Evolutionary conservation across 2,113 vertebrate genomes (phyloP), one percentile per base, ranked within the genome.

Genomic region (Menura novaehollandiae): DNA sequence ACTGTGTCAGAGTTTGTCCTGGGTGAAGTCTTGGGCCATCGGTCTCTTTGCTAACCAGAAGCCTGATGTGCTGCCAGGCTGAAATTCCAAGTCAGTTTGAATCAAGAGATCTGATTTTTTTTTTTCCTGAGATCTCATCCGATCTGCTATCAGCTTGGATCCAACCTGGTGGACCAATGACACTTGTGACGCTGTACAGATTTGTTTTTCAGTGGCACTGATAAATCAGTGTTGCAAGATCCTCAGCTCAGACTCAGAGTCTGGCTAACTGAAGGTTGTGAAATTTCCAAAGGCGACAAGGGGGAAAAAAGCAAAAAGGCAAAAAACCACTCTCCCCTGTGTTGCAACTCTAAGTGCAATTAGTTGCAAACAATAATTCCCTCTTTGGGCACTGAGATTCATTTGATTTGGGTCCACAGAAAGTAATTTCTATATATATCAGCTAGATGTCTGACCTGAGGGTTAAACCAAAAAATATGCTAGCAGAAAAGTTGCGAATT

Each of bases 291-390:
- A 83, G 68, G 69, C 51, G 3, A 91, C 89, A 90, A 79, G 46
- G 30, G 44, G 46, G 47, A 9, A 6, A 35, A n/a, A 75, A 62
- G 74, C 15, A 56, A 59, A 84, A 88, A 86, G 56, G 27, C 30
- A 81, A 76, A 90, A 93, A 81, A 24, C 5, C 55, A 52, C 39
- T 97, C 52, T 95, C 11, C 9, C 16, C 22, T 97, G 51, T 97
- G 94, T 97, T 95, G 96, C 95, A 97, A 97, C 64, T 89, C 52
- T 15, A 69, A 91, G 51, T 80, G 96, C 83, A 97, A 96, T 89
- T 84, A 66, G 58, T 47, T 6, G 6, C 85, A 82, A 95, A 85
- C 66, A 93, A 53, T 95, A 91, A 69, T 94, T 94, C 77, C 92
- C 85, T 93, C 66, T 77, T 46, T 93, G 84, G 95, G 88, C 58